Percentiles rank a stretch among this genome's conserved stretches.
Evolutionary conservation across 2,797 vertebrate genomes (phyloP).

Genomic region (Allobates femoralis): DNA sequence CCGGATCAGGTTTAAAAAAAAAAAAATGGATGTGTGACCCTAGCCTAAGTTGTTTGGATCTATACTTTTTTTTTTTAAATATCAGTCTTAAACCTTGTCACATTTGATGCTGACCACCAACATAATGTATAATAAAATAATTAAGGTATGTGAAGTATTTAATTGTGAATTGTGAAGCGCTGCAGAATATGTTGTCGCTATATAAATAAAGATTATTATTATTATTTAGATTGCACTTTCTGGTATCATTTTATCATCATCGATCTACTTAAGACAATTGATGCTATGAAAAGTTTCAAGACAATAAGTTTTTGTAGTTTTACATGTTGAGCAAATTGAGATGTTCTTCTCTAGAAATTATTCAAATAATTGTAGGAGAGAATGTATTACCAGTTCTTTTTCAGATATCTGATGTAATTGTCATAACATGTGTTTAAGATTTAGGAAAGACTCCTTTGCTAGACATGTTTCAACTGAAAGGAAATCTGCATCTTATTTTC

Average conservation of each 20-base stretch:
- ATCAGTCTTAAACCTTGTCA: too few relatives aligned
- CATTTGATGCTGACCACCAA: too few relatives aligned
- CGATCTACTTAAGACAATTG: not conserved
- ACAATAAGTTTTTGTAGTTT: not conserved
- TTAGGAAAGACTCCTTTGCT: not conserved
- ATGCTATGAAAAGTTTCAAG: not conserved
- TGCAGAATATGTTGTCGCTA: too few relatives aligned
- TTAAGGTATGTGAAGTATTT: not conserved
- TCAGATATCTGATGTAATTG: not conserved
- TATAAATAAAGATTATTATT: too few relatives aligned
- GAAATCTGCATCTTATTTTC: not conserved
- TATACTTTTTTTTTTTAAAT: too few relatives aligned
- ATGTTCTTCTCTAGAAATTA: not conserved
- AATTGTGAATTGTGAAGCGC: too few relatives aligned
- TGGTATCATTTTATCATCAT: not conserved
- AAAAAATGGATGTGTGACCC: too few relatives aligned
- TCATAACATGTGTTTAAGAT: conserved; percentile 1
- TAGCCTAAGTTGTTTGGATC: too few relatives aligned
- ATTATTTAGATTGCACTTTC: not conserved
- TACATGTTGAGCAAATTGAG: not conserved
- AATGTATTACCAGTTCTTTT: not conserved
- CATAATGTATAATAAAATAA: too few relatives aligned
- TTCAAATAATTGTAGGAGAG: not conserved
- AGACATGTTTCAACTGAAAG: not conserved
- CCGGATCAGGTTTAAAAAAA: too few relatives aligned